These are phyloP conservation scores for Pseudoatta argentina DNA, from an alignment of 1,140 invertebrate species.

Conservation along the genomic window DNA sequence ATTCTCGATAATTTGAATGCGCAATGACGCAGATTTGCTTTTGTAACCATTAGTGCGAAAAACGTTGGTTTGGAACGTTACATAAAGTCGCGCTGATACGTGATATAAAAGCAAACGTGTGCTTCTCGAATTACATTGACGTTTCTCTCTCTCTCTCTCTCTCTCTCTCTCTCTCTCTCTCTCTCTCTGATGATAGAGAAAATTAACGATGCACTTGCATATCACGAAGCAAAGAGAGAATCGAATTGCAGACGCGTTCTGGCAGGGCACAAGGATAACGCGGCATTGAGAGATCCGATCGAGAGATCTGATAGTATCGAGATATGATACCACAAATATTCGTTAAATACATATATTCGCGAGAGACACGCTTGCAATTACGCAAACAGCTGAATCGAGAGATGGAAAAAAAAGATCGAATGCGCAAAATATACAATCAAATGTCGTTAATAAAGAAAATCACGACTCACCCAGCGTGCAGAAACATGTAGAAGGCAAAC, in stretches of 20 bases:
- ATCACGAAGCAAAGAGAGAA: background rate
- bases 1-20: conserved; percentile 35
- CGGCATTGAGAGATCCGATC: background rate
- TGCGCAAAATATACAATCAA: background rate
- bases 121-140: conserved; percentile 4
- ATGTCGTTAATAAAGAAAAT: conserved; percentile 1
- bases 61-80: background rate
- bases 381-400: background rate
- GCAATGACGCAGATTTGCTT: conserved; percentile 31
- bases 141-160: background rate
- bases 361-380: conserved; percentile 7
- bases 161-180: background rate
- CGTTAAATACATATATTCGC: background rate
- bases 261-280: background rate
- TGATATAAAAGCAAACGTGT: conserved; percentile 29
- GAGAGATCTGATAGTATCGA: conserved; percentile 27
- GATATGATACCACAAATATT: conserved; percentile 17
- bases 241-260: background rate
- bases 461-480: conserved; percentile 94
- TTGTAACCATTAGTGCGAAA: conserved; percentile 37
- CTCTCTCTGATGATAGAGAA: background rate
- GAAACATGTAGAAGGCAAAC: conserved; percentile 97
- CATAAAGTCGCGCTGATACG: conserved; percentile 5
- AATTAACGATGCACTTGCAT: conserved; percentile 45
- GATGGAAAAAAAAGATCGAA: too few species aligned